Conservation (phyloP, 2,888 invertebrate genomes). For the Anticlea derivata region DNA sequence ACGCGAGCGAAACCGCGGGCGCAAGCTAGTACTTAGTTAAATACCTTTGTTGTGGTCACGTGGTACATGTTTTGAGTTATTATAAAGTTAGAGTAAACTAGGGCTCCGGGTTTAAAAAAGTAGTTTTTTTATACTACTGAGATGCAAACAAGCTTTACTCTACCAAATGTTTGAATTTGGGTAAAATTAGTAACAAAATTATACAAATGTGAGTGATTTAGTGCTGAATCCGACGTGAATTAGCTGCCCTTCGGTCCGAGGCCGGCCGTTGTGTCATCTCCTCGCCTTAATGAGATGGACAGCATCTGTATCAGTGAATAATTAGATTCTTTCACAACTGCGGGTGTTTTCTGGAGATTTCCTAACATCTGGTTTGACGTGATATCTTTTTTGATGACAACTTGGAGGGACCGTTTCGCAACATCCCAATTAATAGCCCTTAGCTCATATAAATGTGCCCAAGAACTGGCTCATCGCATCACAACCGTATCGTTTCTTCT, state of each 20-base stretch:
- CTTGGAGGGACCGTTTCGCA: conserved; percentile 43
- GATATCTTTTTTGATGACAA: conserved; percentile 22
- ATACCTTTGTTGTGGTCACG: too few species aligned
- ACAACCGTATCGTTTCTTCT: conserved; percentile 31
- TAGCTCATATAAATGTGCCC: conserved; percentile 49
- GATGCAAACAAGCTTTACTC: too few species aligned
- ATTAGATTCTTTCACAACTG: conserved; percentile 29
- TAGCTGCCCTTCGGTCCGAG: conserved; percentile 18
- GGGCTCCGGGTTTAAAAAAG: too few species aligned
- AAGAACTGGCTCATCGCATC: conserved; percentile 32
- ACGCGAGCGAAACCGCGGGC: too few species aligned
- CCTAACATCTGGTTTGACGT: conserved; percentile 29
- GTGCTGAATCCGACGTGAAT: conserved; percentile 6
- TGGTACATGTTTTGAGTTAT: too few species aligned
- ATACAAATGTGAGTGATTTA: conserved; percentile 10
- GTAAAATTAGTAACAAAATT: too few species aligned
- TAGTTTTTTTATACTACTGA: too few species aligned
- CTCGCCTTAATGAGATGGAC: conserved; percentile 10
- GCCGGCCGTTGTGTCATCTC: conserved; percentile 2
- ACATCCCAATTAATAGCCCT: conserved; percentile 41
- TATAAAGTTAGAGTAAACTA: too few species aligned
- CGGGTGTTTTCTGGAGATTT: conserved; percentile 23
- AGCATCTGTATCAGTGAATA: conserved; percentile 29
- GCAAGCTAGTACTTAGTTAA: too few species aligned
- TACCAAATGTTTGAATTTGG: too few species aligned